Conservation (phyloP, 2,113 vertebrate species). For the Neoarius graeffei region DNA sequence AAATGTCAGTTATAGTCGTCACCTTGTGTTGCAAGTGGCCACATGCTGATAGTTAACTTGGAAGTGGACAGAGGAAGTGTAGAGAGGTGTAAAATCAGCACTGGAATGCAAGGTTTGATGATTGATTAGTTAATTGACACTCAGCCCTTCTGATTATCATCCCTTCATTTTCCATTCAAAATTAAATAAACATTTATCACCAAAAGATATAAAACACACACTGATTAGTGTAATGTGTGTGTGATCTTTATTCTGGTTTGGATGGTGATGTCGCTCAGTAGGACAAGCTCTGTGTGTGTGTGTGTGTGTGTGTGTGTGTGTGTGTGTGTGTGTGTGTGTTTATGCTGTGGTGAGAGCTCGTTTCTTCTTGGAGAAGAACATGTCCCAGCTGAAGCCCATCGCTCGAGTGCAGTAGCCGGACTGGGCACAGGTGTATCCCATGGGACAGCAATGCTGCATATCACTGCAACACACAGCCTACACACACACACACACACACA, state of each 20-base stretch:
- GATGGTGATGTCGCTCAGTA: background rate
- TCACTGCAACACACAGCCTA: slow-evolving; percentile 74
- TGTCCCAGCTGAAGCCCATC: slow-evolving; percentile 48
- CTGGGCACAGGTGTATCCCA: slow-evolving; percentile 41
- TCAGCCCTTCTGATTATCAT: background rate
- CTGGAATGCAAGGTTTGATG: background rate
- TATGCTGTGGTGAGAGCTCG: slow-evolving; percentile 38
- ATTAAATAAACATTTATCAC: background rate
- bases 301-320: background rate
- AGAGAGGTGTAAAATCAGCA: background rate
- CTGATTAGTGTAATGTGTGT: slow-evolving; percentile 13
- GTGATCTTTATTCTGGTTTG: background rate
- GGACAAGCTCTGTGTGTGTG: background rate
- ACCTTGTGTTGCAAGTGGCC: background rate
- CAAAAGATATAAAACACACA: background rate
- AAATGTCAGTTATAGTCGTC: background rate
- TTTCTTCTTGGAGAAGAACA: slow-evolving; percentile 55
- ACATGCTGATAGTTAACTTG: background rate
- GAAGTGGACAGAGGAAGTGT: background rate
- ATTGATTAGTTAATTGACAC: background rate
- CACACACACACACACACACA: slow-evolving; percentile 16
- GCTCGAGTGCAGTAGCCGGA: slow-evolving; percentile 47
- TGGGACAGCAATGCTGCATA: slow-evolving; percentile 69
- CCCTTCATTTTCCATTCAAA: background rate
- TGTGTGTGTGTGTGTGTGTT: background rate